phyloP scores from a whole-genome alignment of 2,888 invertebrate genomes.

The Brachypalpus laphriformis region DNA sequence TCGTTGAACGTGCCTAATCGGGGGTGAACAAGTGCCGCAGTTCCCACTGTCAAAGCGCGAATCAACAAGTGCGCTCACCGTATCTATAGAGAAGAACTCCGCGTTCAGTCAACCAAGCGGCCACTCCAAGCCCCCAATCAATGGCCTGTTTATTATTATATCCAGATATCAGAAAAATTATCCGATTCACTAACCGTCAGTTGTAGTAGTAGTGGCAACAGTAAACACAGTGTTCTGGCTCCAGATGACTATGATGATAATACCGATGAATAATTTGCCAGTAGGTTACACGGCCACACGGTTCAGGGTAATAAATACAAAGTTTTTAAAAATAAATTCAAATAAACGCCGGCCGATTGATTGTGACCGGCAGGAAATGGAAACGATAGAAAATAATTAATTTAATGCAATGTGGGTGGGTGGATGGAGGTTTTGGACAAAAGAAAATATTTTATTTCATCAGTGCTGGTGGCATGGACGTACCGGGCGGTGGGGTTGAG shows the following conservation, averaged over 20 bases:
- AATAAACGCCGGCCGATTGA: conserved; percentile 44
- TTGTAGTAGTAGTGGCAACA: conserved; percentile 15
- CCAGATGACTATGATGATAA: conserved; percentile 68
- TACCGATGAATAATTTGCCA: conserved; percentile 71
- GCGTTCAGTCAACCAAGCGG: conserved; percentile 68
- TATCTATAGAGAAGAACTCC: neutral
- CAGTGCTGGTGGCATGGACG: neutral
- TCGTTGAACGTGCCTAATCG: conserved; percentile 50
- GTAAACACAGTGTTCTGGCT: conserved; percentile 62
- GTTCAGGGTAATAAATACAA: conserved; percentile 59
- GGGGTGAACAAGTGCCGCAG: conserved; percentile 66
- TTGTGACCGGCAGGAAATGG: conserved; percentile 66
- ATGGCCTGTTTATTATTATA: conserved; percentile 71
- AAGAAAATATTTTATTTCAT: conserved; percentile 61
- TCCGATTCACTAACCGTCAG: conserved; percentile 66
- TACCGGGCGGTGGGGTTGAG: neutral
- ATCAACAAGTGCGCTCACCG: conserved; percentile 67
- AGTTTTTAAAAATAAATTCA: conserved; percentile 67
- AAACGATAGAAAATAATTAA: conserved; percentile 74
- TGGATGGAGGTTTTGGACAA: conserved; percentile 46
- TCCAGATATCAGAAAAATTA: conserved; percentile 71
- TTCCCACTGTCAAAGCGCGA: conserved; percentile 42
- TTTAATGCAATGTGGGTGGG: conserved; percentile 70
- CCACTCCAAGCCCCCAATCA: conserved; percentile 71
- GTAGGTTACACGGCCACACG: conserved; percentile 69